A percentile compares a stretch with the other conserved stretches of the same genome.
Evolutionary conservation across 2,888 invertebrate species (phyloP).

Genomic region (Cartodere bifasciata): DNA sequence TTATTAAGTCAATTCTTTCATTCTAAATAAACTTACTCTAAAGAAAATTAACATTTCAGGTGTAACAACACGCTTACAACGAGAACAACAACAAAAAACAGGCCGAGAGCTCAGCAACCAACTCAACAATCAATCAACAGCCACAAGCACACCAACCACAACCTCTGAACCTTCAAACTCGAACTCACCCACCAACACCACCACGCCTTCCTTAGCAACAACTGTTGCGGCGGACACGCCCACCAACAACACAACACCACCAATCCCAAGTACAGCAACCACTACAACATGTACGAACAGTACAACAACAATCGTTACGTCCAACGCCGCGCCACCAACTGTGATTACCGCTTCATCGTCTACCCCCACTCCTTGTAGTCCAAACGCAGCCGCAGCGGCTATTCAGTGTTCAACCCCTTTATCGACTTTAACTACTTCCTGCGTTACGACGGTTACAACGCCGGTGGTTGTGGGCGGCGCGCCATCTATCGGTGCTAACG

Average conservation of each 20-base stretch:
- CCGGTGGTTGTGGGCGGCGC: constrained; percentile 12
- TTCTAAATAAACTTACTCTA: not conserved
- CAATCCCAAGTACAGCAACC: constrained; percentile 11
- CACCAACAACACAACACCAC: constrained; percentile 5
- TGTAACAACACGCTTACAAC: constrained; percentile 73
- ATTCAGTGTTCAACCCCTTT: too few species aligned
- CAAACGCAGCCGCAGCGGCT: constrained; percentile 14
- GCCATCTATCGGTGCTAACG: constrained; percentile 14
- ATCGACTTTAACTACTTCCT: too few species aligned
- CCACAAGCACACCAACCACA: constrained; percentile 12
- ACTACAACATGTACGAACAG: constrained; percentile 3
- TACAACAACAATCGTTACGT: constrained; percentile 14
- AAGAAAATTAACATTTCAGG: constrained; percentile 36
- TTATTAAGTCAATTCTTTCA: not conserved
- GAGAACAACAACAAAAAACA: constrained; percentile 61
- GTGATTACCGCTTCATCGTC: constrained; percentile 8
- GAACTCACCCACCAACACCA: constrained; percentile 14
- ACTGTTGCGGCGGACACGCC: constrained; percentile 10
- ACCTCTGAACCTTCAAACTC: constrained; percentile 21
- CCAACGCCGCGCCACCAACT: constrained; percentile 16
- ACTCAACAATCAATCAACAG: constrained; percentile 12
- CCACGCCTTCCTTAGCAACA: constrained; percentile 11
- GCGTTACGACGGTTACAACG: constrained; percentile 22
- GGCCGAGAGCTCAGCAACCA: constrained; percentile 33
- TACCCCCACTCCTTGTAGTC: constrained; percentile 9